Evolutionary conservation across 1,140 invertebrate species (phyloP).

Genomic region (Psix sp.): DNA sequence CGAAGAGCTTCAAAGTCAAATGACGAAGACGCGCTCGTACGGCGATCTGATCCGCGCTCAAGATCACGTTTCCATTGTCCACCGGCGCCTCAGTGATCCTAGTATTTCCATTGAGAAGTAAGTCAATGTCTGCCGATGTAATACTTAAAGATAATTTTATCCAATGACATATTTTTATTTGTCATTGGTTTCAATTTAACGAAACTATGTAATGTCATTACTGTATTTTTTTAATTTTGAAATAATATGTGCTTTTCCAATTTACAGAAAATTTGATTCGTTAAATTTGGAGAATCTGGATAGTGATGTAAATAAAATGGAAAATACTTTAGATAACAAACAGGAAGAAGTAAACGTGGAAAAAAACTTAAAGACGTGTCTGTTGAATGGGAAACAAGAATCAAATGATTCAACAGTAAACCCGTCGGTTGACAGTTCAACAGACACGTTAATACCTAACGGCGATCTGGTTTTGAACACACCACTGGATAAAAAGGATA

Average conservation of each 20-base stretch:
- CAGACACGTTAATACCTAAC: conserved; percentile 75
- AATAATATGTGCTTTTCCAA: too few species aligned
- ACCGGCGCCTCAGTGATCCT: conserved; percentile 87
- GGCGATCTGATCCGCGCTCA: conserved; percentile 84
- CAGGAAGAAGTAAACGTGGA: conserved; percentile 36
- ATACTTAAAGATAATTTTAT: too few species aligned
- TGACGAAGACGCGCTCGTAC: conserved; percentile 88
- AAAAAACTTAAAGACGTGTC: conserved; percentile 58
- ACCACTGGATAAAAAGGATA: conserved; percentile 62
- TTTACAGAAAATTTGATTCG: conserved; percentile 72
- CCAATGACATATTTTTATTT: too few species aligned
- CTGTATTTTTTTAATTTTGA: too few species aligned
- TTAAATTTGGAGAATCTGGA: conserved; percentile 65
- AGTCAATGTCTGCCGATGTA: not conserved
- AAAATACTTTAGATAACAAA: conserved; percentile 54
- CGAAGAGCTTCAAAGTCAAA: conserved; percentile 76
- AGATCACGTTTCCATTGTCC: conserved; percentile 80
- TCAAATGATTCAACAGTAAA: conserved; percentile 69
- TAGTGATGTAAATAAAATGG: conserved; percentile 63
- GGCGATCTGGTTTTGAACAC: conserved; percentile 63
- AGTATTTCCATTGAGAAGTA: conserved; percentile 84
- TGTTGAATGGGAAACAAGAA: conserved; percentile 60
- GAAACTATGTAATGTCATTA: too few species aligned
- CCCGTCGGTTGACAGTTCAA: conserved; percentile 76
- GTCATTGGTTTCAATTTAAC: too few species aligned